Evolutionary conservation across 2,888 invertebrate species (phyloP), one percentile per base, ranked within the genome.

Genomic region (Trilocha varians): DNA sequence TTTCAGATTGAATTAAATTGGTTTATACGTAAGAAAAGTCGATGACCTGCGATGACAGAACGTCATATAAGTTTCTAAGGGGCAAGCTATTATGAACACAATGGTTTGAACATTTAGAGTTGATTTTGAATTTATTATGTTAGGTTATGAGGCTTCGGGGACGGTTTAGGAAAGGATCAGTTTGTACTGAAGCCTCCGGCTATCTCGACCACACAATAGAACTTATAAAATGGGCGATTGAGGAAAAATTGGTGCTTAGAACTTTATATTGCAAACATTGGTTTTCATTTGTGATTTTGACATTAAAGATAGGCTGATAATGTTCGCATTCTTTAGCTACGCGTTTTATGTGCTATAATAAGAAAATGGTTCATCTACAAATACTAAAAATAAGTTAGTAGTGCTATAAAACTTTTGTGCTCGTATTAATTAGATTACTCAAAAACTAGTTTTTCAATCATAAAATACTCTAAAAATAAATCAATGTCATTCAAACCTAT

Each of bases 161-260:
- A 68, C 63, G 65, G 74, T 71, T 71, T 71, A 65, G 69, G 70
- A 70, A 73, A 70, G 77, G 78, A 79, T 80, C 78, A 72, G 73
- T 70, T 69, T 70, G 67, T 72, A 70, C 64, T 66, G 64, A 68
- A 65, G 74, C 77, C 70, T 59, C 62, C 57, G 79, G 79, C 80
- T 76, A 83, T 82, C 78, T 72, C 59, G 59, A 63, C 65, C 59
- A 59, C 59, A 80, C 78, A 79, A 79, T 82, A 71, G 75, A 69
- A 72, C 76, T 78, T 78, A 74, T 78, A 78, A 75, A 74, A 77
- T 72, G 65, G 70, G 65, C 67, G 76, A 80, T 80, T 71, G 74
- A 63, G 70, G 71, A 76, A 77, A 70, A 75, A 74, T 74, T 67
- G 68, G 65, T 69, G 63, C 66, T 62, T 68, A 62, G 57, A 62